Base-by-base conservation (phyloP, 2,113 vertebrate species). In the Eretmochelys imbricata region DNA sequence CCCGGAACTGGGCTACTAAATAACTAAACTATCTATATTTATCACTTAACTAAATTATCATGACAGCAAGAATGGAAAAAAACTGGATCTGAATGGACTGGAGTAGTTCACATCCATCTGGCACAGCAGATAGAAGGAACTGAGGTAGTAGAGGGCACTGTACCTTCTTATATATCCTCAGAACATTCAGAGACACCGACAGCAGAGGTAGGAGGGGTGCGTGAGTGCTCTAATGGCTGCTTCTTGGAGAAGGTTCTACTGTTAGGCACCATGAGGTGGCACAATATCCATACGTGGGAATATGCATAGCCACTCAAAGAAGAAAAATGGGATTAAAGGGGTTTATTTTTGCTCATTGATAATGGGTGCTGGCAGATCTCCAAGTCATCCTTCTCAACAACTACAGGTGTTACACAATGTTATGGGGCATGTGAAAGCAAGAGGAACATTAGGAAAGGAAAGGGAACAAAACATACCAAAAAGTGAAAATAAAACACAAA, bases 381-480 rank as follows among this genome's bases (percentile, higher is more conserved):
- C 22, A 27, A 46, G 75, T 78, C 75, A 78, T 27, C 75, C 72
- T 46, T 27, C 24, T 76, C 75, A 48, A 78, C 24, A 93, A 80
- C 2, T 14, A 57, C 11, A 75, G 29, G 29, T 29, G 38, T 78
- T 80, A 35, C 10, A 38, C n/a, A 46, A 48, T 1, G 2, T 5
- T 53, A 46, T 14, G 0, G 10, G 54, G 79, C 38, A 80, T 7
- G 10, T 16, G 72, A 72, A 79, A 93, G 85, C 84, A 62, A 48
- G 19, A 89, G 35, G n/a, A 82, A 80, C 0, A 0, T 17, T 22
- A 29, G 10, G 57, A 90, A 13, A 42, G 76, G 46, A 80, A 4
- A 75, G 17, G 51, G 2, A 76, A 42, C 49, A 31, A 46, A 35
- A 31, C 3, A 5, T 31, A 50, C 31, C 29, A 50, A 29, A 42